A percentile compares a stretch with the other conserved stretches of the same genome.
These are phyloP conservation scores for Drosophila tristis DNA, from an alignment of 1,140 invertebrate genomes.

Conservation along the genomic window DNA sequence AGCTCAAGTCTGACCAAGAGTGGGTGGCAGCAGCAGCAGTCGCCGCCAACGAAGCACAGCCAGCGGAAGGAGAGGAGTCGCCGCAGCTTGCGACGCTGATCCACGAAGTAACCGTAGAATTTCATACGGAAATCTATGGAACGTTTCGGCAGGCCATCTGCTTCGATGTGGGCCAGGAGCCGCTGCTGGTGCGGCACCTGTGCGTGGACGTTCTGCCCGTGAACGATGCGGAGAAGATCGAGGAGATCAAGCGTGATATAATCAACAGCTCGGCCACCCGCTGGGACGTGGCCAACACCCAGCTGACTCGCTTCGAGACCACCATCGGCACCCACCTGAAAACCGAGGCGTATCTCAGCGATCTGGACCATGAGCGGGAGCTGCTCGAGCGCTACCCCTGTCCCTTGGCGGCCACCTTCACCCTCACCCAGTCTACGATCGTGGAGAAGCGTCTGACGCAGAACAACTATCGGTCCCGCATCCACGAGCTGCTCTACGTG, in stretches of 20 bases:
- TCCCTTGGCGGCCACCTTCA: constrained; percentile 88
- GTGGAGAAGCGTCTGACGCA: constrained; percentile 88
- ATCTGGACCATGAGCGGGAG: constrained; percentile 86
- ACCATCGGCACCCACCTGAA: constrained; percentile 85
- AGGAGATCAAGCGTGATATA: constrained; percentile 88
- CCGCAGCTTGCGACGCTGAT: constrained; percentile 50
- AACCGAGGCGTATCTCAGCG: constrained; percentile 83
- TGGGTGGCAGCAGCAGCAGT: constrained; percentile 84
- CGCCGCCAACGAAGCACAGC: neutral
- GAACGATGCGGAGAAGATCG: constrained; percentile 88
- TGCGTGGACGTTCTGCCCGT: constrained; percentile 91
- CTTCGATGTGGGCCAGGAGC: constrained; percentile 91
- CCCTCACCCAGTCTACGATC: constrained; percentile 88
- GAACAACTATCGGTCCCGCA: constrained; percentile 90
- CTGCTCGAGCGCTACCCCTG: constrained; percentile 88
- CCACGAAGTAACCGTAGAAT: constrained; percentile 89
- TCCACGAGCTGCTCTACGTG: constrained; percentile 91
- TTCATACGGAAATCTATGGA: constrained; percentile 90
- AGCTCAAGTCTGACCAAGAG: constrained; percentile 86
- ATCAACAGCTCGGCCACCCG: constrained; percentile 86
- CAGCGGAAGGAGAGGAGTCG: no score
- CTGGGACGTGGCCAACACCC: constrained; percentile 87
- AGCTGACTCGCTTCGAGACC: constrained; percentile 87
- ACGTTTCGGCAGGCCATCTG: constrained; percentile 92
- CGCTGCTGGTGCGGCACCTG: constrained; percentile 89